Base-by-base conservation (phyloP, 2,888 invertebrate species). In the Bellardia bayeri region DNA sequence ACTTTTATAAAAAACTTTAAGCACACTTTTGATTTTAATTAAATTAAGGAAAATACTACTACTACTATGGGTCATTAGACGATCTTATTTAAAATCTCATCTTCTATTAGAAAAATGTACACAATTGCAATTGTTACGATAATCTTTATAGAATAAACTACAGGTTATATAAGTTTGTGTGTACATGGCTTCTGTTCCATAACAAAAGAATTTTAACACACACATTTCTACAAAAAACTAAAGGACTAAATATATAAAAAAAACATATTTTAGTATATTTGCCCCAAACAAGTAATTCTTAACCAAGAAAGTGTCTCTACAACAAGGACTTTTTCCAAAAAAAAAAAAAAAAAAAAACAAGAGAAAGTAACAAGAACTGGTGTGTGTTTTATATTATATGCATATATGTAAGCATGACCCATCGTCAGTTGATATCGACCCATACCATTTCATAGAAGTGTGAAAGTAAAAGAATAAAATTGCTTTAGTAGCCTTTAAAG, bases 401-500 rank as follows among this genome's bases (percentile, higher is more conserved):
- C 7, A 49, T 51, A 23, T 51, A 30, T 49, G 37, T 79, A 6
- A 30, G 7, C 11, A 45, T 45, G 45, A 11, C 45, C 11, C 11
- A 45, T 45, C 11, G 3, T 9, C 45, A 45, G 58, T 58, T 23
- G 49, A 49, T 23, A 45, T 45, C 13, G 13, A 45, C 45, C 45
- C 45, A 11, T 45, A 11, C 13, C 13, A 11, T 3, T 45, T 11
- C 9, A 11, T 11, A 11, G 1, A 9, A 45, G 45, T 13, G 13
- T 13, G 11, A 11, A 49, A 82, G 37, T 16, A 66, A 13, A 56
- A n/a, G 23, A 82, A 66, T 45, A 37, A 68, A 80, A 74, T 49
- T 76, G 49, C 82, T 89, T 88, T 86, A 82, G 89, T 86, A 86
- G 85, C 72, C 89, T 88, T 89, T 85, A 85, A 88, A 87, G 87